Percentiles rank a stretch among this genome's conserved stretches.
Conservation (phyloP, 2,888 invertebrate species). For the Platycheirus albimanus region DNA sequence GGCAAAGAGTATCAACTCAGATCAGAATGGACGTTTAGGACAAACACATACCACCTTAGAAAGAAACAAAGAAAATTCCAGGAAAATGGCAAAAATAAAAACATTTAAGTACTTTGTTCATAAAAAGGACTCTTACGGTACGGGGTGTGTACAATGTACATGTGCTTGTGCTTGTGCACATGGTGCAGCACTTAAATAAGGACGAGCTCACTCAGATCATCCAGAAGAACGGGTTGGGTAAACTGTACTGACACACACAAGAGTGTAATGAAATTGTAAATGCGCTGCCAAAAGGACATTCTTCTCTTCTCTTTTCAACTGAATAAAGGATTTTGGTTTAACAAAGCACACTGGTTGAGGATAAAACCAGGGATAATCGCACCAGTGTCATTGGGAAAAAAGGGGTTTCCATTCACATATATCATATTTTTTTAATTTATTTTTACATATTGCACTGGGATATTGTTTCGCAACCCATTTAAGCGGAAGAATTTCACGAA, state of each 20-base stretch:
- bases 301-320: constrained; percentile 36
- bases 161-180: not conserved
- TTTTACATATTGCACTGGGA: constrained; percentile 46
- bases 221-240: constrained; percentile 31
- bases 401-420: constrained; percentile 40
- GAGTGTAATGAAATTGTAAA: constrained; percentile 73
- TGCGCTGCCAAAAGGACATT: constrained; percentile 70
- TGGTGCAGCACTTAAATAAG: constrained; percentile 1
- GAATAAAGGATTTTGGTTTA: constrained; percentile 50
- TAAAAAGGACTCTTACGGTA: constrained; percentile 26
- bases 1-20: not conserved
- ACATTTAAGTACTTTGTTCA: not conserved
- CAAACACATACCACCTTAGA: constrained; percentile 26
- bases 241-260: constrained; percentile 50
- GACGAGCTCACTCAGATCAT: constrained; percentile 18
- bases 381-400: constrained; percentile 62
- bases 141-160: too few species aligned
- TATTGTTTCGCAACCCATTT: constrained; percentile 45
- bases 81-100: constrained; percentile 39
- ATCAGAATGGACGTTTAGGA: constrained; percentile 10
- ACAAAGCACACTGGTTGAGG: constrained; percentile 36
- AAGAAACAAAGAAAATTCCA: constrained; percentile 54
- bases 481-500: constrained; percentile 32
- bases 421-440: constrained; percentile 38
- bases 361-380: constrained; percentile 48